Conservation (phyloP, 2,113 vertebrate species). For the Prolemur simus region DNA sequence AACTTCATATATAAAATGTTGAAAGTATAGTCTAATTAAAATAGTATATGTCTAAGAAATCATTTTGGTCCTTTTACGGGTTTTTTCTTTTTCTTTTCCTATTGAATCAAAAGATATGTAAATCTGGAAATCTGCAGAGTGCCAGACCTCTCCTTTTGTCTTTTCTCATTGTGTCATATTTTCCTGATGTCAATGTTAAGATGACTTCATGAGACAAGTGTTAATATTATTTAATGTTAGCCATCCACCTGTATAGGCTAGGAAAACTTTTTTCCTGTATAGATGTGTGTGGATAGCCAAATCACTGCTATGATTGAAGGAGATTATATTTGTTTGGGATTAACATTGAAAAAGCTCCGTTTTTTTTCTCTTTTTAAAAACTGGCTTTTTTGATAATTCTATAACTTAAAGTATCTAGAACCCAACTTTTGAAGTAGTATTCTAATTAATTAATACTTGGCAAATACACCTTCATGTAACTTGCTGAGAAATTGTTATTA, state of each 20-base stretch:
- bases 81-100: not conserved
- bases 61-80: not conserved
- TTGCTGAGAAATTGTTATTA: not conserved
- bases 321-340: not conserved
- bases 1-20: conserved; percentile 6
- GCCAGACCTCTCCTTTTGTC: not conserved
- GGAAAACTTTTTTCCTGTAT: not conserved
- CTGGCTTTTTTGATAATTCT: not conserved
- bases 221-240: not conserved
- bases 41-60: not conserved
- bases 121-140: not conserved
- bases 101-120: not conserved
- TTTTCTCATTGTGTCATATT: not conserved
- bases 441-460: not conserved
- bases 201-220: not conserved
- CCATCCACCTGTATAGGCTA: not conserved
- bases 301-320: not conserved
- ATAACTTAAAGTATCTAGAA: not conserved
- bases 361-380: not conserved
- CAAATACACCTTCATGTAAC: not conserved
- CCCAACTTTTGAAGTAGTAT: not conserved
- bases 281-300: not conserved
- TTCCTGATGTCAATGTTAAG: not conserved
- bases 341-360: not conserved
- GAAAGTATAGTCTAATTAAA: not conserved